Percentiles rank a stretch among this genome's conserved stretches.
Evolutionary conservation across 2,113 vertebrate species (phyloP).

Genomic region (Cololabis saira): DNA sequence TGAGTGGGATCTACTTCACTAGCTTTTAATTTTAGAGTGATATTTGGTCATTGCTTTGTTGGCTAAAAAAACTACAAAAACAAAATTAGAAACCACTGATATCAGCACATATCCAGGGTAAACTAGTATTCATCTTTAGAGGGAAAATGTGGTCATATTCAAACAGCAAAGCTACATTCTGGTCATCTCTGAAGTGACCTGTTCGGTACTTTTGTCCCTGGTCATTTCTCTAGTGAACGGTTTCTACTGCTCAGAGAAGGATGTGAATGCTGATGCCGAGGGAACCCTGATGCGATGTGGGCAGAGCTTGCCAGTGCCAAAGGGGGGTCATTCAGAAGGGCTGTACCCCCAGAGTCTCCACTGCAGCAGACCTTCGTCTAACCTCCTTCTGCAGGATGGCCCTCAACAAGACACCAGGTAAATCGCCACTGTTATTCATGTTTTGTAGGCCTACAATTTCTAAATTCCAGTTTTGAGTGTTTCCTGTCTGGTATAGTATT

Average conservation of each 20-base stretch:
- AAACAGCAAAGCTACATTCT: not conserved
- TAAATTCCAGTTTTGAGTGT: constrained; percentile 20
- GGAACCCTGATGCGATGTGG: constrained; percentile 80
- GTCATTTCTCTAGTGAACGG: constrained; percentile 80
- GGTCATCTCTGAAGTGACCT: not conserved
- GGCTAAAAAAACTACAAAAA: not conserved
- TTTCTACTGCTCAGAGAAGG: constrained; percentile 85
- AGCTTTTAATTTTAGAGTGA: constrained; percentile 25
- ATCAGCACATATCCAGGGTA: not conserved
- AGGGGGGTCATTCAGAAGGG: constrained; percentile 76
- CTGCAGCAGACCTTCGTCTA: constrained; percentile 79
- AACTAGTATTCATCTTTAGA: not conserved
- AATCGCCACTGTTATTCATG: constrained; percentile 22
- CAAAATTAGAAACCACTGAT: not conserved
- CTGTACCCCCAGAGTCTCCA: constrained; percentile 79
- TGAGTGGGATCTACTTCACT: constrained; percentile 18
- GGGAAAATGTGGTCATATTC: not conserved
- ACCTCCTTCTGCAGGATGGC: constrained; percentile 77
- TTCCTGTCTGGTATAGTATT: constrained; percentile 41
- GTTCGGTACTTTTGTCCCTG: not conserved
- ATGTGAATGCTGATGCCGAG: constrained; percentile 76
- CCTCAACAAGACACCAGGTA: constrained; percentile 84
- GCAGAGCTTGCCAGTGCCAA: constrained; percentile 78
- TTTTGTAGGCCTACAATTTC: constrained; percentile 5
- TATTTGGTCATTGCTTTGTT: constrained; percentile 9